Base-by-base conservation (phyloP, 2,888 invertebrate species). In the Quadroppia sp. region DNA sequence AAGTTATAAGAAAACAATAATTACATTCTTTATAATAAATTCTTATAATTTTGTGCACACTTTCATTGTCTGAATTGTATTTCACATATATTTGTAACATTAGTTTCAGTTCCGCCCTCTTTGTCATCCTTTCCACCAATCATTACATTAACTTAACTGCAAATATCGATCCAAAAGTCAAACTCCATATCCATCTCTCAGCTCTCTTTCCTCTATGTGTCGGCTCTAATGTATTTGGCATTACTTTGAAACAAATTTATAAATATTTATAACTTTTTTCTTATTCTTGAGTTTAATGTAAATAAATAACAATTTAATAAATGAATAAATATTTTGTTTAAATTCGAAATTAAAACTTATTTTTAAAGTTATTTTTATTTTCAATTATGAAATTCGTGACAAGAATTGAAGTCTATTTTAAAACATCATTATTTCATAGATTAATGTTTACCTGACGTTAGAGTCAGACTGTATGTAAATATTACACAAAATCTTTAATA, bases 101-200 rank as follows among this genome's bases (percentile, higher is more conserved):
- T 32, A 20, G 40, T 23, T 20, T 30, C 1, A 36, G 40, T 36
- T 40, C 32, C 64, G 64, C 64, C 64, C 30, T 32, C 32, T 64
- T 64, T 64, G 64, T 64, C 64, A 64, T 30, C 36, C n/a, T 32
- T 36, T 64, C 64, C 13, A 32, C 64, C 64, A 64, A 64, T 64
- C 64, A 64, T 64, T 64, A 64, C 64, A 64, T 64, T 64, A 64
- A 64, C 36, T 36, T 64, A 64, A 64, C 36, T 15, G 64, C 23
- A 64, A 30, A 64, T 64, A 64, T 64, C 64, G 64, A 64, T 64
- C 64, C 17, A 45, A 45, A 45, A 17, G 11, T 45, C 6, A 4
- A 15, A 7, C 15, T 45, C 17, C 15, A 9, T 45, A 9, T 45
- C 36, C 2, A 45, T 45, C 45, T 45, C 45, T 45, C 11, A 13